phyloP scores from a whole-genome alignment of 2,888 invertebrate genomes.

The Scaptodrosophila latifasciaeformis region DNA sequence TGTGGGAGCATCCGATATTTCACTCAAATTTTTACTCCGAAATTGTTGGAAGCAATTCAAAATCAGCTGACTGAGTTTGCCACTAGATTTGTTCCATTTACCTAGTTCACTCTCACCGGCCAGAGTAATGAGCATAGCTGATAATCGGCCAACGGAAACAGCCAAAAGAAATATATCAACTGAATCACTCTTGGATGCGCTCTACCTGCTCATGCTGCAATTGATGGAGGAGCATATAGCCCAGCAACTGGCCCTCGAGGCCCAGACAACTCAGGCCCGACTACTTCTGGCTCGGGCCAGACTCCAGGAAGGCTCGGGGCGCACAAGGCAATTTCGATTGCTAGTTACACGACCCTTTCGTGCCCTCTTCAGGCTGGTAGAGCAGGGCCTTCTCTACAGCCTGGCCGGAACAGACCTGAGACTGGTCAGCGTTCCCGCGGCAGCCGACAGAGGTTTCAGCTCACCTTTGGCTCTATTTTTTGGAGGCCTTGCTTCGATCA shows the following conservation, averaged over 20 bases:
- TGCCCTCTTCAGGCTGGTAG: slow-evolving; percentile 32
- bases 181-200: slow-evolving; percentile 33
- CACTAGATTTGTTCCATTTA: too few relatives aligned
- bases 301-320: slow-evolving; percentile 32
- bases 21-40: not conserved
- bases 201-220: slow-evolving; percentile 33
- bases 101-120: too few relatives aligned
- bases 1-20: not conserved
- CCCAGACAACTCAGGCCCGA: slow-evolving; percentile 19
- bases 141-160: not conserved
- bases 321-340: slow-evolving; percentile 14
- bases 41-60: too few relatives aligned
- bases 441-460: slow-evolving; percentile 7
- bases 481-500: slow-evolving; percentile 32
- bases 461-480: slow-evolving; percentile 35
- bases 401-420: slow-evolving; percentile 8
- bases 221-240: slow-evolving; percentile 29
- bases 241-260: slow-evolving; percentile 15
- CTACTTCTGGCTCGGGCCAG: slow-evolving; percentile 35
- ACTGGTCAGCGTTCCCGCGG: slow-evolving; percentile 20
- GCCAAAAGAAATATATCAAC: too few relatives aligned
- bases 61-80: too few relatives aligned
- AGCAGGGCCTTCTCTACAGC: slow-evolving; percentile 1
- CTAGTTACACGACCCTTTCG: slow-evolving; percentile 15
- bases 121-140: not conserved